These are phyloP conservation scores for Tupiocoris notatus DNA, from an alignment of 2,888 invertebrate species.

Conservation along the genomic window DNA sequence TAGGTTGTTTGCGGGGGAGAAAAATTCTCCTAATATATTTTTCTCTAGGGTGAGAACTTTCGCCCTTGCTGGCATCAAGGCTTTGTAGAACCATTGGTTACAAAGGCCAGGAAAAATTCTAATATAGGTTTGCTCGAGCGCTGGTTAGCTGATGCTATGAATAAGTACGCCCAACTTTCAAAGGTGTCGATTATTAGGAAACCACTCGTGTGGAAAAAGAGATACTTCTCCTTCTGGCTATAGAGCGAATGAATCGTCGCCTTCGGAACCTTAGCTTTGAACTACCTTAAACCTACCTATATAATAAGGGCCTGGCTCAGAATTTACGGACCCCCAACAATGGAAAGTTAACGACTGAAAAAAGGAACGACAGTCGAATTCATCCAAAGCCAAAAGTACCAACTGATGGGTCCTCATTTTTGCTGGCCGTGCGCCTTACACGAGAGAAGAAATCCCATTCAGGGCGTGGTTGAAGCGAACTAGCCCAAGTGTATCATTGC, in stretches of 20 bases:
- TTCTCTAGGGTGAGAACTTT: too few species aligned
- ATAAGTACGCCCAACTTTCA: background rate
- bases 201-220: background rate
- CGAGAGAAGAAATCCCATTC: background rate
- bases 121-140: too few species aligned
- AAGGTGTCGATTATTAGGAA: background rate
- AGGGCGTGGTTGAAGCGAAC: background rate
- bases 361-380: background rate
- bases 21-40: too few species aligned
- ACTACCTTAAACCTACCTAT: background rate
- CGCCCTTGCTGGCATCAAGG: too few species aligned
- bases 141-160: too few species aligned
- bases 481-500: slow-evolving; percentile 26
- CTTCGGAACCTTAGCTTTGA: background rate
- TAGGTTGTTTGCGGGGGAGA: too few species aligned
- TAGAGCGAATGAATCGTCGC: background rate
- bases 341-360: background rate
- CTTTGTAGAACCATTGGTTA: too few species aligned
- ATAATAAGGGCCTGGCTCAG: background rate
- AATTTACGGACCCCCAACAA: background rate
- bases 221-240: too few species aligned
- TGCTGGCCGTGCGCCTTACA: background rate
- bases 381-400: background rate
- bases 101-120: too few species aligned
- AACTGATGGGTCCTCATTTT: background rate